A percentile compares a stretch with the other conserved stretches of the same genome.
Conservation (phyloP, 2,888 invertebrate species). For the Lasiommata megera region DNA sequence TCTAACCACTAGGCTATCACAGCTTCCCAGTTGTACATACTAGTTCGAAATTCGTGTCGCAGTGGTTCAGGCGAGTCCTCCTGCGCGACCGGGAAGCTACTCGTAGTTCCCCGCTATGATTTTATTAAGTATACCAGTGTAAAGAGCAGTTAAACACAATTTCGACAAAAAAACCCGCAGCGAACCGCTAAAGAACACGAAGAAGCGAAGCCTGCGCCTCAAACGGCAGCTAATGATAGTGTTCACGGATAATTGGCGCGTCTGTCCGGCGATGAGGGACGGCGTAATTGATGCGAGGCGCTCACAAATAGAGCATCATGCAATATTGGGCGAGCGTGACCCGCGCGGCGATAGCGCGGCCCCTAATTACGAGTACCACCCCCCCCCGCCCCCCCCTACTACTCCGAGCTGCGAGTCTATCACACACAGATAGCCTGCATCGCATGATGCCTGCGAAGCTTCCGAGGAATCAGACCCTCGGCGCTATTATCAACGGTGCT, state of each 20-base stretch:
- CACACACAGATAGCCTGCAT: too few relatives aligned
- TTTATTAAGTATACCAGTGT: not conserved
- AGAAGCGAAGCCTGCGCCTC: conserved; percentile 9
- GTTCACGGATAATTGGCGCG: not conserved
- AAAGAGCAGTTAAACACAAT: not conserved
- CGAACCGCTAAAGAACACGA: not conserved
- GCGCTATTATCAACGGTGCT: too few relatives aligned
- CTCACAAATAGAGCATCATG: not conserved
- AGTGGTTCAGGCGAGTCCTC: too few relatives aligned
- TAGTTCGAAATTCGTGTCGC: too few relatives aligned
- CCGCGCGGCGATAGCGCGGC: not conserved
- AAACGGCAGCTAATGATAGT: conserved; percentile 13
- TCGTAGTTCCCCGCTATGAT: too few relatives aligned
- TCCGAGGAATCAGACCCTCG: too few relatives aligned
- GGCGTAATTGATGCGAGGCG: not conserved
- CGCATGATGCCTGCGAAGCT: too few relatives aligned
- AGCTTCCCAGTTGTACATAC: too few relatives aligned
- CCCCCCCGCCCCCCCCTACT: too few relatives aligned
- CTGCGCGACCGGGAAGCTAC: too few relatives aligned
- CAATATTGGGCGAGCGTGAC: conserved; percentile 6
- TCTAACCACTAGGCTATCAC: too few relatives aligned
- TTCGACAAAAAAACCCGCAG: not conserved
- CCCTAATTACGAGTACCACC: not conserved
- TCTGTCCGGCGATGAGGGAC: conserved; percentile 2
- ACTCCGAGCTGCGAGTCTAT: too few relatives aligned